phyloP scores from a whole-genome alignment of 1,140 invertebrate genomes.

The Bombus waltoni region DNA sequence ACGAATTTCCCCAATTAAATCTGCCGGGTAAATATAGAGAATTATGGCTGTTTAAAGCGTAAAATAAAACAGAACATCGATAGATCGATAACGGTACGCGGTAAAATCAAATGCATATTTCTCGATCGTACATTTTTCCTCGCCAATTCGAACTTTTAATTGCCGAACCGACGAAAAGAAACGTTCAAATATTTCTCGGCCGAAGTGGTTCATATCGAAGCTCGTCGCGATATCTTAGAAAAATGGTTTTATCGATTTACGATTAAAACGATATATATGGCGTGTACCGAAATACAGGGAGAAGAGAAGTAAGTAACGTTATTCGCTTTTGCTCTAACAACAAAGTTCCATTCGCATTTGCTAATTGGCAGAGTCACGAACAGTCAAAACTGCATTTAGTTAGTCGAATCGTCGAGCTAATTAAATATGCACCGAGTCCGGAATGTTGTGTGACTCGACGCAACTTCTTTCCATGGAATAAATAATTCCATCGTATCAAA shows the following conservation, averaged over 20 bases:
- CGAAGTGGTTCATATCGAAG: not conserved
- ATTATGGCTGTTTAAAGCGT: too few species aligned
- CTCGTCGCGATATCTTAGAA: not conserved
- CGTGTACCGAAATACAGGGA: not conserved
- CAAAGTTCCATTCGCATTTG: slow-evolving; percentile 15
- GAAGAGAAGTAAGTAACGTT: not conserved
- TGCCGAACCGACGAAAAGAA: not conserved
- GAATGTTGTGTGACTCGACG: not conserved
- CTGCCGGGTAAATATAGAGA: too few species aligned
- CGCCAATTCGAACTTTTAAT: not conserved
- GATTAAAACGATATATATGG: not conserved
- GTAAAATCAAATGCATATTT: not conserved
- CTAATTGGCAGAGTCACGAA: slow-evolving; percentile 25
- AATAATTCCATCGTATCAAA: not conserved
- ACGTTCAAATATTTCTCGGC: not conserved
- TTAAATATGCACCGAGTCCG: slow-evolving; percentile 5
- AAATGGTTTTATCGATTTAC: slow-evolving; percentile 10
- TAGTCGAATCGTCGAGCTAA: slow-evolving; percentile 1
- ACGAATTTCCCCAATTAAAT: too few species aligned
- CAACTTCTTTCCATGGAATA: not conserved
- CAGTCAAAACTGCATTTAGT: slow-evolving; percentile 12
- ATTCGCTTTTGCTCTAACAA: not conserved
- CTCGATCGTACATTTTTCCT: too few species aligned
- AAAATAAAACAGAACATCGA: not conserved
- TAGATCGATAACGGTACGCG: not conserved